These are phyloP conservation scores for Accipiter virgatus DNA, from an alignment of 2,113 vertebrate genomes.

Conservation along the genomic window DNA sequence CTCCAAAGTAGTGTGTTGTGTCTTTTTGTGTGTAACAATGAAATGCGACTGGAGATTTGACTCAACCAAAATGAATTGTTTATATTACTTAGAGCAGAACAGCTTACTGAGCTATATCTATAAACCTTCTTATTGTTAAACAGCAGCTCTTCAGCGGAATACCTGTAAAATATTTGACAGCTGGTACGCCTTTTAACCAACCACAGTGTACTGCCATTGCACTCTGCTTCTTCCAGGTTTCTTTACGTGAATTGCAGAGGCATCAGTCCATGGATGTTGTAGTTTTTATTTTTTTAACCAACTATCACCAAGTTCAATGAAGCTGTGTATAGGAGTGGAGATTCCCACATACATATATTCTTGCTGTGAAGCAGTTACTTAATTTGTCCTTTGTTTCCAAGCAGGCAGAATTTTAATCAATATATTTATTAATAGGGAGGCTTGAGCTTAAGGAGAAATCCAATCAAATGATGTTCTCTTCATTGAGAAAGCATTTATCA, in stretches of 20 bases:
- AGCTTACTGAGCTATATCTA: neutral
- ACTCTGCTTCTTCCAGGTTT: neutral
- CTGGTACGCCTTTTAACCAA: neutral
- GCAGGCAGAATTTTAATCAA: neutral
- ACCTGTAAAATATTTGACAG: neutral
- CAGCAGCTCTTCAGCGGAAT: neutral
- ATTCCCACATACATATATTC: neutral
- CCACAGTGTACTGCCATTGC: neutral
- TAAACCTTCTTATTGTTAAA: neutral
- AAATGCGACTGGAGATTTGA: neutral
- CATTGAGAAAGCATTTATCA: constrained; percentile 62
- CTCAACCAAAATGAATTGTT: neutral
- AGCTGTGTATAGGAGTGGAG: neutral
- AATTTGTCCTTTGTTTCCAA: constrained; percentile 2
- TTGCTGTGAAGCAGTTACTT: neutral
- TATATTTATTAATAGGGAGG: constrained; percentile 3
- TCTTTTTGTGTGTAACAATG: neutral
- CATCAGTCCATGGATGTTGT: neutral
- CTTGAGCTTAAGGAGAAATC: constrained; percentile 47
- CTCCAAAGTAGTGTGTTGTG: neutral
- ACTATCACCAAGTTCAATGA: neutral
- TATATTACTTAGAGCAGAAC: neutral
- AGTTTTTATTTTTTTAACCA: neutral
- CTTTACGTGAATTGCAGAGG: neutral
- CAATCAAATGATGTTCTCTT: constrained; percentile 63